Base-by-base conservation (phyloP, 2,113 vertebrate species). In the Pavo muticus region DNA sequence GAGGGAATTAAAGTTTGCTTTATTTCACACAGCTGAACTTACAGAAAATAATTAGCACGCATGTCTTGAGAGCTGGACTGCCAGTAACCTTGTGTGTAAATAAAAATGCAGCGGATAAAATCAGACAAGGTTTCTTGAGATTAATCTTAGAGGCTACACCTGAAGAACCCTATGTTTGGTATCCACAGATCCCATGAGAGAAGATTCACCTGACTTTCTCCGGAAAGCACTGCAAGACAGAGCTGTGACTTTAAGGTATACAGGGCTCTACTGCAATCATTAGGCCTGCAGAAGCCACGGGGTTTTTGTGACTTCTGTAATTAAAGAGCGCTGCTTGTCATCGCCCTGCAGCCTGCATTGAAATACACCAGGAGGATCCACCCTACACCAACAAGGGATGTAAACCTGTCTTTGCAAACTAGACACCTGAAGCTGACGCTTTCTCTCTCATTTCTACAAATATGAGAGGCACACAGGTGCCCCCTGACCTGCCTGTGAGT, bases 381-480 rank as follows among this genome's bases (percentile, higher is more conserved):
- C 92, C 80, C 80, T 59, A 15, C 1, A 70, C 65, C 44, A 79
- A 63, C 25, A 29, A 71, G 57, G 56, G 48, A 40, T 3, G 12
- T 40, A 93, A 86, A 79, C 11, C 48, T 29, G 84, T 71, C 44
- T 61, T 60, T 29, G 60, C 42, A 40, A 5, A 56, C 64, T 71
- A 75, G 60, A 64, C 0, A 9, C 2, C 27, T 3, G 2, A 63
- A 67, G 27, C 30, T 59, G 57, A 83, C 11, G 0, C n/a, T 23
- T 47, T 59, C 10, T 4, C 4, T 0, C 0, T 0, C 32, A 29
- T 68, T 87, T 84, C 19, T 44, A n/a, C 57, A 72, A 88, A 68
- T 2, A 57, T 0, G 2, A 59, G 72, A 85, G 0, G 0, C 8
- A 67, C 15, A 9, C 4, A 65, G 44, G 25, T 75, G n/a, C 10